Evolutionary conservation across 2,797 vertebrate species (phyloP).

Genomic region (Sardinella longiceps): DNA sequence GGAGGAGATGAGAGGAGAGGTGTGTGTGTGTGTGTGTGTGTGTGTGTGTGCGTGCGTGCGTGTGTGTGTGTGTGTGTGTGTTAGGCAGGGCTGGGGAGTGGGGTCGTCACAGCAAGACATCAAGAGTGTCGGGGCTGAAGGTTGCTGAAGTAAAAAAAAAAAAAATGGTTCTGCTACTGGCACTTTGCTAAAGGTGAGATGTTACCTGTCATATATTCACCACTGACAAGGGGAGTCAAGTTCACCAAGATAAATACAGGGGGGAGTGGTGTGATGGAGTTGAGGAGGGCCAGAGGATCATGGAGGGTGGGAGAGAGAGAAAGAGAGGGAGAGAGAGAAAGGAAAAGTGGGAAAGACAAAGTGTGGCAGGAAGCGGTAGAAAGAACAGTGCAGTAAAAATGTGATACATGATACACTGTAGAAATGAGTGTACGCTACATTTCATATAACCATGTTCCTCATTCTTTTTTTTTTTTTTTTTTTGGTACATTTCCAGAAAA

Average conservation of each 20-base stretch:
- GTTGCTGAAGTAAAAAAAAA: conserved; percentile 41
- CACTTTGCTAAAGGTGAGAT: conserved; percentile 57
- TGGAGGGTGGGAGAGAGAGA: not conserved
- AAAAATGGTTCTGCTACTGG: conserved; percentile 56
- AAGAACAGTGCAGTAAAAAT: not conserved
- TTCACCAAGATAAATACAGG: conserved; percentile 58
- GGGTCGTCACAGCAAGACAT: conserved; percentile 49
- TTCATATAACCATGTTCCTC: no score
- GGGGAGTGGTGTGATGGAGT: conserved; percentile 17
- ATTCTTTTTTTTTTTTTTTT: no score
- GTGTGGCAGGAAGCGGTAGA: not conserved
- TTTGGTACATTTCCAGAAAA: no score
- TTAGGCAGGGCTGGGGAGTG: not conserved
- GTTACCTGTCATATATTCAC: conserved; percentile 61
- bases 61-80: conserved; percentile 8
- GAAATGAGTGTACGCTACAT: no score
- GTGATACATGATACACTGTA: not conserved
- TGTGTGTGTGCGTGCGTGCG: not conserved
- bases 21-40: not conserved
- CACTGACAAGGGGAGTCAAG: conserved; percentile 64
- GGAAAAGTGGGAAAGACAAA: not conserved
- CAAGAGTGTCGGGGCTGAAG: conserved; percentile 48
- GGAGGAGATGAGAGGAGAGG: not conserved
- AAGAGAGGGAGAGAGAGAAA: not conserved
- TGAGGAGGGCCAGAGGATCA: not conserved